Evolutionary conservation across 1,140 invertebrate genomes (phyloP), one percentile per base, ranked within the genome.

Genomic region (Drosophila pallidifrons): DNA sequence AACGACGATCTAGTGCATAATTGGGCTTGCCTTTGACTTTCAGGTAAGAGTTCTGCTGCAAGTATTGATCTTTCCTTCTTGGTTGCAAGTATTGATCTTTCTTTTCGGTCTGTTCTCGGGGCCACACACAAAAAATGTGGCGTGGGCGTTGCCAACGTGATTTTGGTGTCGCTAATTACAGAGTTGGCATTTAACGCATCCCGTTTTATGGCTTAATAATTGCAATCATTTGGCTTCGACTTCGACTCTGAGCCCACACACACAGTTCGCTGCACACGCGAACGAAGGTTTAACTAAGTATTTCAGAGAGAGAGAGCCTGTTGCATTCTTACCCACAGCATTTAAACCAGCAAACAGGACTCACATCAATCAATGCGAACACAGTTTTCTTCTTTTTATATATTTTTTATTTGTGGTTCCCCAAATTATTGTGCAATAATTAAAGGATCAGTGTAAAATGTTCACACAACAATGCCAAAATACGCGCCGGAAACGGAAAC

Each of bases 391-490:
- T 43, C 20, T 52, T 25, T 38, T 52, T 28, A 28, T 43, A 43
- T 51, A 8, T 54, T 43, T 65, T 43, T 54, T 38, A 15, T 57
- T 63, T 52, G 57, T 49, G 51, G 32, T 64, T 28, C 47, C n/a
- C 51, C 66, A 43, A 43, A 65, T 71, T 54, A 81, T 82, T 88
- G 81, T 65, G 81, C 73, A 89, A 90, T 59, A 79, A 91, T 91
- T 91, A 91, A 81, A 76, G 88, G 88, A 91, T 91, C 88, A 75
- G 78, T 59, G 75, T 63, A 82, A 75, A 81, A 79, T 76, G 63
- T 87, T 91, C 87, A 91, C 88, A 91, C 88, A 91, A 88, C 81
- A 91, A 85, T 89, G 86, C 85, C 85, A 88, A 89, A 88, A 89
- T 87, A 88, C 76, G 52, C 65, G 65, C 70, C 88, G 88, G 88